phyloP scores from a whole-genome alignment of 1,140 invertebrate species.

The Agrilus planipennis region DNA sequence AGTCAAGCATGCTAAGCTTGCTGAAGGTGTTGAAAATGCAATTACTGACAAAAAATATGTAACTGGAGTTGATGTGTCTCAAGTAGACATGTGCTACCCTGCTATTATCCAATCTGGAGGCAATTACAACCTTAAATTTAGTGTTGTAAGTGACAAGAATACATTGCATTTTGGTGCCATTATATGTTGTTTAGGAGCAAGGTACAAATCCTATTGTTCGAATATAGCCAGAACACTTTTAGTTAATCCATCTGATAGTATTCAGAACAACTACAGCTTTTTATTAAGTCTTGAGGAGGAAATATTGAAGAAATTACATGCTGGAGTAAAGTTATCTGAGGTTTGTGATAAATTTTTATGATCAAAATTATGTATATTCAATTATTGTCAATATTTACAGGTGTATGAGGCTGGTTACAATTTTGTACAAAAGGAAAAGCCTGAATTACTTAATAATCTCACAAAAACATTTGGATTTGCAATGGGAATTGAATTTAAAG shows the following conservation, averaged over 20 bases:
- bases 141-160: slow-evolving; percentile 87
- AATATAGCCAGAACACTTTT: slow-evolving; percentile 96
- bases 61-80: slow-evolving; percentile 69
- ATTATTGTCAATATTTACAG: too few relatives aligned
- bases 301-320: slow-evolving; percentile 70
- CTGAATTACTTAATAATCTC: slow-evolving; percentile 77
- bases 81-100: slow-evolving; percentile 95
- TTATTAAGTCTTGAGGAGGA: slow-evolving; percentile 85
- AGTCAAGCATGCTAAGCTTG: slow-evolving; percentile 86
- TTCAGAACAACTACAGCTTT: slow-evolving; percentile 88
- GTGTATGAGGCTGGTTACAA: slow-evolving; percentile 77
- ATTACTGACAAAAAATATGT: slow-evolving; percentile 92
- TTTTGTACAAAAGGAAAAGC: slow-evolving; percentile 79
- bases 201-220: slow-evolving; percentile 97
- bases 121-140: slow-evolving; percentile 95
- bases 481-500: slow-evolving; percentile 97
- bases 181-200: slow-evolving; percentile 83
- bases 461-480: slow-evolving; percentile 74
- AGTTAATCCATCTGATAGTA: slow-evolving; percentile 79
- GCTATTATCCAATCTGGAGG: slow-evolving; percentile 98
- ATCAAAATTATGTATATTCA: too few relatives aligned
- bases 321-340: slow-evolving; percentile 74
- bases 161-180: slow-evolving; percentile 92
- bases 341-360: too few relatives aligned
- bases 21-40: slow-evolving; percentile 87